phyloP scores from a whole-genome alignment of 2,888 invertebrate genomes.

The Hyppa rectilinea region DNA sequence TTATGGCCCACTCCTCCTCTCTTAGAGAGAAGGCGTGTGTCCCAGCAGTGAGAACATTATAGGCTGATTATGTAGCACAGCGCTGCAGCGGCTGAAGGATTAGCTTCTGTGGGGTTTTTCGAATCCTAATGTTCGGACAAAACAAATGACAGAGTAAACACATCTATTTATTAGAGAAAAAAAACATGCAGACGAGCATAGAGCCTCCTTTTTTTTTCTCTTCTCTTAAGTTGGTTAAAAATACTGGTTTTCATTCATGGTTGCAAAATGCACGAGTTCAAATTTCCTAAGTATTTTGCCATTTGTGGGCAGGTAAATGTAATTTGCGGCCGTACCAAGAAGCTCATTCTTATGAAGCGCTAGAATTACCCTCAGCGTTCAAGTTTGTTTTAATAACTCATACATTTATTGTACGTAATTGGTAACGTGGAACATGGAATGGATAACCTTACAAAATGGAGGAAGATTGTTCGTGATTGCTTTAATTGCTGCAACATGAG shows the following conservation, averaged over 20 bases:
- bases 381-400: constrained; percentile 1
- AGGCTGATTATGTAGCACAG: too few species aligned
- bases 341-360: background rate
- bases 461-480: background rate
- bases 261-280: too few species aligned
- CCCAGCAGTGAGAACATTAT: too few species aligned
- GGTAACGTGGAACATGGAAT: background rate
- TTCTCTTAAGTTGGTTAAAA: too few species aligned
- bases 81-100: constrained; percentile 3
- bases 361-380: background rate
- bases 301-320: too few species aligned
- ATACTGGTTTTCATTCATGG: too few species aligned
- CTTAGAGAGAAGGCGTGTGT: too few species aligned
- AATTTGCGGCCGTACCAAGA: too few species aligned
- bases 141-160: background rate
- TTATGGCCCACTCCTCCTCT: too few species aligned
- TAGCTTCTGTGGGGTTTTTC: background rate
- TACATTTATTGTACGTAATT: background rate
- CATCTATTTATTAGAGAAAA: background rate
- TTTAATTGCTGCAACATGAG: constrained; percentile 4
- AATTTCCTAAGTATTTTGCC: too few species aligned
- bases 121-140: background rate
- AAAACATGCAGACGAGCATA: too few species aligned
- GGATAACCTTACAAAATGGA: background rate
- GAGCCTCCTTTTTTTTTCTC: too few species aligned